phyloP scores from a whole-genome alignment of 2,888 invertebrate species.

The Tryphoninae sp. region DNA sequence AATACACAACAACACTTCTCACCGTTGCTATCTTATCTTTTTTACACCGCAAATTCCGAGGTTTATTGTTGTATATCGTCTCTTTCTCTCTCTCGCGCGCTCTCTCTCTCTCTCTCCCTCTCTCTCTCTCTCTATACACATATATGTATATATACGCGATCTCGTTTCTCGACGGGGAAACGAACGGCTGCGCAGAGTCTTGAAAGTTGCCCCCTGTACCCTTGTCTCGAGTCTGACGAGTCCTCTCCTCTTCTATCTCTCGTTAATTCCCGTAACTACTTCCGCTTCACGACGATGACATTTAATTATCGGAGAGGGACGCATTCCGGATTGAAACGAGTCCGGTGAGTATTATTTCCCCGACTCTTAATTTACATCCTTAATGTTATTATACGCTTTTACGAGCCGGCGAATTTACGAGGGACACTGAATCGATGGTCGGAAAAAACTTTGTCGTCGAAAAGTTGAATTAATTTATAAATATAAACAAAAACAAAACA shows the following conservation, averaged over 20 bases:
- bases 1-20: conserved; percentile 31
- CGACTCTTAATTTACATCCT: not conserved
- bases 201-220: conserved; percentile 12
- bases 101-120: not conserved
- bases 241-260: not conserved
- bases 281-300: conserved; percentile 42
- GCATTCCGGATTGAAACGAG: not conserved
- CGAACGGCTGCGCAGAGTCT: conserved; percentile 3
- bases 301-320: conserved; percentile 12
- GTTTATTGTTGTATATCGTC: conserved; percentile 38
- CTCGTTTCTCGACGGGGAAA: conserved; percentile 7
- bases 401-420: not conserved
- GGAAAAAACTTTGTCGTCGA: not conserved
- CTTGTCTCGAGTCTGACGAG: not conserved
- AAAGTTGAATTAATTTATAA: not conserved
- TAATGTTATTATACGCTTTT: not conserved
- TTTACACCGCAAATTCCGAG: conserved; percentile 44
- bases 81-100: no score
- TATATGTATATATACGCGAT: not conserved
- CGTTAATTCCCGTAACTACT: conserved; percentile 39
- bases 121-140: not conserved
- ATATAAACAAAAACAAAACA: not conserved
- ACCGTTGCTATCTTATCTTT: conserved; percentile 42
- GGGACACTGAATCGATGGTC: not conserved
- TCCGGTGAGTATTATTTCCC: not conserved